Base-by-base conservation (phyloP, 64 coral and sea anemone genomes). In the Orbicella faveolata region DNA sequence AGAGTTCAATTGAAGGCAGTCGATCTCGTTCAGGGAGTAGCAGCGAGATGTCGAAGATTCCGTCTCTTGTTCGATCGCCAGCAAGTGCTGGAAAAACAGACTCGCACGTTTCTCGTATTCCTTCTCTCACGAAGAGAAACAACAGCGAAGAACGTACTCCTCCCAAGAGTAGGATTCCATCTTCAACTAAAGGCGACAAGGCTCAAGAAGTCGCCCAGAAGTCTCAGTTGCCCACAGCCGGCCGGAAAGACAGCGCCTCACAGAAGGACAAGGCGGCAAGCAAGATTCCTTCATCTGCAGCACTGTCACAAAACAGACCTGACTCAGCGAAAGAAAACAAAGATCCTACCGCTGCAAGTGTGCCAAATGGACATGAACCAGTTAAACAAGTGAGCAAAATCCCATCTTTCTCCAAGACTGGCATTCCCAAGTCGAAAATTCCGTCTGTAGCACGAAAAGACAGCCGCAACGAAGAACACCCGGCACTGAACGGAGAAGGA, bases 251-350 rank as follows among this genome's bases (percentile, higher is more conserved):
- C 7, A 70, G 82, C 82, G 23, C 82, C 15, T 85, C 65, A 13
- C 82, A 54, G 82, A 85, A 73, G 41, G 83, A 87, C 18, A 87
- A 87, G 62, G 34, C 90, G 1, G 23, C 19, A 1, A 73, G 90
- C 33, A 92, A 87, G 48, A 80, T 92, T 17, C 64, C 90, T 15
- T 37, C n/a, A 19, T 39, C 90, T 9, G 41, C 73, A 18, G 17
- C 59, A 21, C 35, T 12, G 2, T 48, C 61, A 63, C 80, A 83
- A 52, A 75, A 63, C 30, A 86, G 74, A 65, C 81, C 90, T 73
- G 90, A 92, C 65, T 87, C 84, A 3, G 83, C 90, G 6, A 92
- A 92, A 23, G 90, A 92, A 73, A 92, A 92, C 65, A 92, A 92
- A 61, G 84, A 92, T 79, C 90, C 90, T 57, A 77, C 34, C 15